Conservation (phyloP, 2,113 vertebrate species). For the Prinia subflava region DNA sequence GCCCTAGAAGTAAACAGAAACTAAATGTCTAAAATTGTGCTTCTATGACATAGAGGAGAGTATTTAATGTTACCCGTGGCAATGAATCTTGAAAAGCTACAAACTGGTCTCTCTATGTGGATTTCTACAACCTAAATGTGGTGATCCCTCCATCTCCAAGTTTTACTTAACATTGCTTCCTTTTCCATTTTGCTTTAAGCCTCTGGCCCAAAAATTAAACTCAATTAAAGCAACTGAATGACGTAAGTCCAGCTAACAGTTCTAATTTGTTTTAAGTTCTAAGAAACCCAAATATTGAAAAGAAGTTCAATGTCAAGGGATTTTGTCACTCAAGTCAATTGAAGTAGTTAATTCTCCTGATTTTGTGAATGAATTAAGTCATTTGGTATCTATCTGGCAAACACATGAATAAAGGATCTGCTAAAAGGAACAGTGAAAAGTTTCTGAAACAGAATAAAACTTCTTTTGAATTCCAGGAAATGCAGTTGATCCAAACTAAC, state of each 20-base stretch:
- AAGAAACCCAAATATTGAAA: neutral
- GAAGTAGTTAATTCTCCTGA: neutral
- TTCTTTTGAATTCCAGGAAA: neutral
- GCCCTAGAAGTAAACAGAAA: neutral
- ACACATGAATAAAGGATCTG: neutral
- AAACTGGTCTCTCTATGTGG: neutral
- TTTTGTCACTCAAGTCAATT: neutral
- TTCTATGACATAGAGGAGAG: neutral
- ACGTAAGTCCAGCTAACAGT: neutral
- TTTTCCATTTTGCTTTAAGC: neutral
- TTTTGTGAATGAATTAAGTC: neutral
- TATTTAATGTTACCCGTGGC: neutral
- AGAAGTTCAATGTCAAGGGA: neutral
- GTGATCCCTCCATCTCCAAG: accelerated
- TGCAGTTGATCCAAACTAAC: neutral
- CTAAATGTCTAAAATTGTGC: neutral
- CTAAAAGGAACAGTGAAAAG: neutral
- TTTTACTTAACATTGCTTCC: neutral
- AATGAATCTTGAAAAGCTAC: neutral
- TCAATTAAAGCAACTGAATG: neutral
- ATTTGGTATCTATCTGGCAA: neutral
- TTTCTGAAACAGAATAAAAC: neutral
- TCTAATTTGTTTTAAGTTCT: neutral
- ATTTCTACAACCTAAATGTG: neutral
- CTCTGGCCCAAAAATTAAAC: neutral